Percentiles rank a stretch among this genome's conserved stretches.
These are phyloP conservation scores for Metalampra italica DNA, from an alignment of 2,888 invertebrate species.

Conservation along the genomic window DNA sequence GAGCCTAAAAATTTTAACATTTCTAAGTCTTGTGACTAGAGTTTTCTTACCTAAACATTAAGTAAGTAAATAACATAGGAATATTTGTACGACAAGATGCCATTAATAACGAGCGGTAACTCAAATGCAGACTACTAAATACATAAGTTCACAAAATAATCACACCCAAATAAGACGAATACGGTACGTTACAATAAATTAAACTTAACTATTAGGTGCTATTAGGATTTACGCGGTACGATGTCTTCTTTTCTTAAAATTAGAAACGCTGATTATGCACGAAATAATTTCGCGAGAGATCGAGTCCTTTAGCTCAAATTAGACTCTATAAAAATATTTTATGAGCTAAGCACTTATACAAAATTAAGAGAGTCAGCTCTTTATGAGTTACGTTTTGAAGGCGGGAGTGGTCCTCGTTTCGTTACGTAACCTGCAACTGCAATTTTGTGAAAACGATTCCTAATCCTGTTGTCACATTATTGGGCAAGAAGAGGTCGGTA, in stretches of 20 bases:
- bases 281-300: conserved; percentile 74
- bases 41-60: conserved; percentile 74
- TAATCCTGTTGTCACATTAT: no score
- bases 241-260: conserved; percentile 46
- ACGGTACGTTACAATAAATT: conserved; percentile 65
- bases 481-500: no score
- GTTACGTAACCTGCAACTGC: conserved; percentile 7
- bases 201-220: conserved; percentile 54
- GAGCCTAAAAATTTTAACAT: conserved; percentile 65
- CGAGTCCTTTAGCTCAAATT: conserved; percentile 65
- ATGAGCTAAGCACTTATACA: conserved; percentile 67
- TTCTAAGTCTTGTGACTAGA: conserved; percentile 78
- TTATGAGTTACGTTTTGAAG: conserved; percentile 51
- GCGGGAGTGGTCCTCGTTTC: conserved; percentile 67
- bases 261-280: conserved; percentile 47
- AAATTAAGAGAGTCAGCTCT: conserved; percentile 73
- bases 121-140: conserved; percentile 76
- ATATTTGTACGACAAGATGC: conserved; percentile 79
- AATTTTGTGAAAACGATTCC: background rate
- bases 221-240: conserved; percentile 50
- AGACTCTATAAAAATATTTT: conserved; percentile 72
- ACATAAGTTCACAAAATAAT: conserved; percentile 70
- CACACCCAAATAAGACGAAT: conserved; percentile 65
- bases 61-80: conserved; percentile 76
- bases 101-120: conserved; percentile 78